Evolutionary conservation across 1,140 invertebrate genomes (phyloP).

Genomic region (Cataglyphis hispanica): DNA sequence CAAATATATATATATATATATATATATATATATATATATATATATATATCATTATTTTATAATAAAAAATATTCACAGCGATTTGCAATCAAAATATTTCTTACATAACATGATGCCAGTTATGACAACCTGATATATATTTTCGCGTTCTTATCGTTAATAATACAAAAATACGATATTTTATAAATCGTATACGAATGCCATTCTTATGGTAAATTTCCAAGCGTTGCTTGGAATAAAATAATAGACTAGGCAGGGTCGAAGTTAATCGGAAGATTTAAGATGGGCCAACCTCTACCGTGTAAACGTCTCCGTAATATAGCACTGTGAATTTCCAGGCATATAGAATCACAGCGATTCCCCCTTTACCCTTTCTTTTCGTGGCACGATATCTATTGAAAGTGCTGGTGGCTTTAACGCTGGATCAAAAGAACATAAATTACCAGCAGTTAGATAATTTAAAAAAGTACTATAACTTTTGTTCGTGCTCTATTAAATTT

Average conservation of each 20-base stretch:
- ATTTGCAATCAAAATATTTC: neutral
- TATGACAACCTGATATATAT: neutral
- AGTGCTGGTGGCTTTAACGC: neutral
- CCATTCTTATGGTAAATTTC: conserved; percentile 48
- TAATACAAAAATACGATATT: conserved; percentile 19
- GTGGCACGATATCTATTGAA: conserved; percentile 8
- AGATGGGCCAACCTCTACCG: conserved; percentile 72
- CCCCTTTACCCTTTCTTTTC: conserved; percentile 30
- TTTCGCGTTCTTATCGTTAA: neutral
- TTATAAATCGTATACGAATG: conserved; percentile 34
- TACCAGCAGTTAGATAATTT: conserved; percentile 39
- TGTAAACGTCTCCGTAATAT: conserved; percentile 78
- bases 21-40: too few relatives aligned
- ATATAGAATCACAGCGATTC: conserved; percentile 62
- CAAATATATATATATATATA: too few relatives aligned
- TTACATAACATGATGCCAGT: neutral
- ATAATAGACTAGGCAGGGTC: conserved; percentile 42
- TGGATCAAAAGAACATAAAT: conserved; percentile 47
- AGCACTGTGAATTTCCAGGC: conserved; percentile 58
- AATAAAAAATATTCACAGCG: neutral
- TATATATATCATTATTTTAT: neutral
- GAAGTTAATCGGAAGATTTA: conserved; percentile 74
- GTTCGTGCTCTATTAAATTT: neutral
- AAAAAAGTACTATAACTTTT: conserved; percentile 23
- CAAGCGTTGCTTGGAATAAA: conserved; percentile 21